phyloP scores from a whole-genome alignment of 2,888 invertebrate genomes.

The Cyclophora albipunctata region DNA sequence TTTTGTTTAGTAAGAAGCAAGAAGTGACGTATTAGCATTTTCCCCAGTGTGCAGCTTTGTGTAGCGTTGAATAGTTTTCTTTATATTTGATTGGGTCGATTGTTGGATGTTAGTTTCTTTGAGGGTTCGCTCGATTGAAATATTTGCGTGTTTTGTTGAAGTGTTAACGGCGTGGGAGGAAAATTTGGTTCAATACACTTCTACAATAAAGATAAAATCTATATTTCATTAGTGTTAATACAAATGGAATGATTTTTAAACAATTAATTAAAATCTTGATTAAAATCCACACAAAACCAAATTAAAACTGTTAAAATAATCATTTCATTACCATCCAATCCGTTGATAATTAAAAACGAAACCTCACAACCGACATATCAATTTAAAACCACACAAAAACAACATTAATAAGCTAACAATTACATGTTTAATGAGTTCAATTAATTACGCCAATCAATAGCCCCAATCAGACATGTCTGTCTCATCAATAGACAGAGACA shows the following conservation, averaged over 20 bases:
- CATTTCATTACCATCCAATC: neutral
- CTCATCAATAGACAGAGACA: constrained; percentile 34
- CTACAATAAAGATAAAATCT: too few relatives aligned
- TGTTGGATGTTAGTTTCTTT: constrained; percentile 58
- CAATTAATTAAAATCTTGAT: too few relatives aligned
- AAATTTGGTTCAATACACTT: neutral
- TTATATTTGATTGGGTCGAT: constrained; percentile 68
- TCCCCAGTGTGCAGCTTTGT: constrained; percentile 58
- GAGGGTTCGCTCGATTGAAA: constrained; percentile 23
- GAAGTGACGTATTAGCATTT: constrained; percentile 66
- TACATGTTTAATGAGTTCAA: constrained; percentile 11
- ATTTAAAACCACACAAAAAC: constrained; percentile 4
- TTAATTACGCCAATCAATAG: constrained; percentile 61
- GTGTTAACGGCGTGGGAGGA: constrained; percentile 16
- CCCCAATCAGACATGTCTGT: constrained; percentile 45
- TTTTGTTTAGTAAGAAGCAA: constrained; percentile 68
- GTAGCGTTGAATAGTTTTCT: constrained; percentile 56
- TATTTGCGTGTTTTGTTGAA: constrained; percentile 18
- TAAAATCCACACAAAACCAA: too few relatives aligned
- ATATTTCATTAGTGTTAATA: too few relatives aligned
- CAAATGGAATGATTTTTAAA: too few relatives aligned
- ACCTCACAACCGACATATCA: constrained; percentile 12
- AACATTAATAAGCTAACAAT: neutral
- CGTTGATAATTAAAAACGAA: constrained; percentile 1
- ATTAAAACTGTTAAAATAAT: neutral